Evolutionary conservation across 2,888 invertebrate species (phyloP).

Genomic region (Meloe dianella): DNA sequence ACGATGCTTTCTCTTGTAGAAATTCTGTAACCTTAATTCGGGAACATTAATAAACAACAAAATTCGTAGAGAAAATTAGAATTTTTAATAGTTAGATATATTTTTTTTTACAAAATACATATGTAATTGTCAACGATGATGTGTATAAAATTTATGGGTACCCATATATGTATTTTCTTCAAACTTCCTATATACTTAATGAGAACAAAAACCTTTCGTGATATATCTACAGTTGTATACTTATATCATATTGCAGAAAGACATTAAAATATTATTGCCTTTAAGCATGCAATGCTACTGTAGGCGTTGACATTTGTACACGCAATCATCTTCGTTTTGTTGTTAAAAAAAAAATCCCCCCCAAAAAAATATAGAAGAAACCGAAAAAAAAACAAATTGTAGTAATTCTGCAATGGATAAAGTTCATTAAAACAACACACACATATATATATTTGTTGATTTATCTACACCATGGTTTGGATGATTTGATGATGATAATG

Average conservation of each 20-base stretch:
- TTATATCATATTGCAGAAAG: conserved; percentile 54
- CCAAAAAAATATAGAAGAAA: no score
- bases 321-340: conserved; percentile 42
- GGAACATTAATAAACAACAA: not conserved
- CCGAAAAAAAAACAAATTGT: not conserved
- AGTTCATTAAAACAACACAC: not conserved
- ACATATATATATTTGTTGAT: not conserved
- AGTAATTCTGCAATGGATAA: not conserved
- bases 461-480: not conserved
- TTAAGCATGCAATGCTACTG: conserved; percentile 56
- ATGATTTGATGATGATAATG: not conserved
- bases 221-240: conserved; percentile 46
- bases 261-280: conserved; percentile 58
- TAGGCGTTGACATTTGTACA: conserved; percentile 59
- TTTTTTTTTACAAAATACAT: no score
- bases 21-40: no score
- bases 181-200: conserved; percentile 36
- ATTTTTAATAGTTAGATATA: not conserved
- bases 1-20: no score
- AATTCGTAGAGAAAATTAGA: not conserved
- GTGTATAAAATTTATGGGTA: not conserved
- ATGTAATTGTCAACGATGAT: not conserved
- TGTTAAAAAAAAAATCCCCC: not conserved
- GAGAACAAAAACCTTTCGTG: conserved; percentile 46
- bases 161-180: not conserved